Conservation (phyloP, 23 tunicate genomes). For the Trididemnum nubilum region DNA sequence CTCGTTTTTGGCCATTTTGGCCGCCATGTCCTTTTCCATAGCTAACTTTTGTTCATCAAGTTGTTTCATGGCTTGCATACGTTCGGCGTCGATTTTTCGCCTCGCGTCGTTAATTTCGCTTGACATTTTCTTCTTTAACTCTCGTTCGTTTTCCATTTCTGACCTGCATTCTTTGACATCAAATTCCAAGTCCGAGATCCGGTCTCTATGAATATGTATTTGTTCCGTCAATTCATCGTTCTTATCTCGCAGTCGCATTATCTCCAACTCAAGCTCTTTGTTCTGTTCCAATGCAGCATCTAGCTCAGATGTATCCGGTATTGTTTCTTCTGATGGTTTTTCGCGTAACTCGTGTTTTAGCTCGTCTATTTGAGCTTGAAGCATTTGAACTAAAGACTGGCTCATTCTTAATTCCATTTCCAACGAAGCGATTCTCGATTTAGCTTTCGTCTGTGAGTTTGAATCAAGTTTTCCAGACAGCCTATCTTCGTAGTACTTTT, state of each 20-base stretch:
- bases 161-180: conserved; percentile 40
- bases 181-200: conserved; percentile 47
- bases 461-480: conserved; percentile 70
- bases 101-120: conserved; percentile 62
- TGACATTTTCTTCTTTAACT: conserved; percentile 47
- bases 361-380: conserved; percentile 74
- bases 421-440: conserved; percentile 40
- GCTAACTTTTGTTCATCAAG: conserved; percentile 66
- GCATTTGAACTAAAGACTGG: conserved; percentile 75
- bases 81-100: conserved; percentile 39
- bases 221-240: conserved; percentile 55
- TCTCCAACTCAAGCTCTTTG: conserved; percentile 42
- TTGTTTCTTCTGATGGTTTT: conserved; percentile 39
- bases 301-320: conserved; percentile 67
- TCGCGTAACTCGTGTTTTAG: conserved; percentile 51
- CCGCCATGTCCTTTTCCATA: conserved; percentile 65
- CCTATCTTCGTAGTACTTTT: conserved; percentile 77
- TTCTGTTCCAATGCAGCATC: conserved; percentile 70
- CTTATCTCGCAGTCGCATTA: conserved; percentile 39
- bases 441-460: conserved; percentile 26
- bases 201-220: conserved; percentile 50
- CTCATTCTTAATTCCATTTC: conserved; percentile 44
- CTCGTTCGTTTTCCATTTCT: conserved; percentile 60
- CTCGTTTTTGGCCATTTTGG: conserved; percentile 61
- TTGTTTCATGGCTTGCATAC: conserved; percentile 38